Base-by-base conservation (phyloP, 2,888 invertebrate species). In the Eupithecia exiguata region DNA sequence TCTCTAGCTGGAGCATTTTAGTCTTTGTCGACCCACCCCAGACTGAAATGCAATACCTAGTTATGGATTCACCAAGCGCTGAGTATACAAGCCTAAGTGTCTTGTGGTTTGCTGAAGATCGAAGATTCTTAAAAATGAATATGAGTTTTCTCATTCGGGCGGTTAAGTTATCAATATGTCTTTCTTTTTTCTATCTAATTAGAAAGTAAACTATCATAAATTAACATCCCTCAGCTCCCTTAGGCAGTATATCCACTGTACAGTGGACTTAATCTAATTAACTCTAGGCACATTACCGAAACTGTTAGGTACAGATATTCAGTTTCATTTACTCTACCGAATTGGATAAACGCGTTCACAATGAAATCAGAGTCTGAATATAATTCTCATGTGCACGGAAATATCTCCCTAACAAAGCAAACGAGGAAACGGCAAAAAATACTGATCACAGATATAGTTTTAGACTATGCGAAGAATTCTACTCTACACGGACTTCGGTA, bases 401-500 rank as follows among this genome's bases (percentile, higher is more conserved):
- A 62, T 30, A 18, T 18, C 35, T 30, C 25, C 18, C 7, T n/a
- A 9, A 7, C 62, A 16, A 62, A 62, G 2, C 16, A 36, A 10
- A 63, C 16, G 1, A 18, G n/a, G 16, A 63, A 65, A 65, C 18
- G 16, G 1, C 63, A 10, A 36, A 65, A 38, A 38, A n/a, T n/a
- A 35, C 9, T 36, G 3, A 65, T 65, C 5, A 65, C 5, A 9
- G 36, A 65, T 12, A 5, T 36, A n/a, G 5, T n/a, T 36, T 14
- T 12, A 10, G 63, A 65, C n/a, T 65, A 36, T n/a, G 63, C 63
- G 10, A 36, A 18, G 12, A 65, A 65, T 36, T 36, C 63, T 4
- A 12, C 63, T n/a, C 5, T 65, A n/a, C 63, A 65, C n/a, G 63
- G 63, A n/a, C 36, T 65, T 65, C 38, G 36, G 1, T 65, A 65